Conservation (phyloP, 2,113 vertebrate species). For the Cariama cristata region DNA sequence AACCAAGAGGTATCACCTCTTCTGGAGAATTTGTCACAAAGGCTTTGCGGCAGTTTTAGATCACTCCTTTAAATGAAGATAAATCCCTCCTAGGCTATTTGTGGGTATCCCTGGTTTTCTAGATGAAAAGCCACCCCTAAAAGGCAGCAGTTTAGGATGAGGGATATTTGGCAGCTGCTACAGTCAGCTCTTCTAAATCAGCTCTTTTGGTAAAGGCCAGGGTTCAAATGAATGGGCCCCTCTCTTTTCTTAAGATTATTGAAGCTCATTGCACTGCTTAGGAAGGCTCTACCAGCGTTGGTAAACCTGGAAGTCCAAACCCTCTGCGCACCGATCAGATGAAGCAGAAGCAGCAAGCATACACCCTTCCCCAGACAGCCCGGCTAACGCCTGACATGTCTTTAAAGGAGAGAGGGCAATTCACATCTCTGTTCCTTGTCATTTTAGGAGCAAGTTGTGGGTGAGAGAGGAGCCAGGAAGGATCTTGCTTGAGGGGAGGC, state of each 20-base stretch:
- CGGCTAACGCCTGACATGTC: background rate
- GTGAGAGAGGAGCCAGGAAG: background rate
- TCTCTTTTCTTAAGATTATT: background rate
- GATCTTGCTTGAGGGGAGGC: background rate
- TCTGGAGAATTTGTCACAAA: background rate
- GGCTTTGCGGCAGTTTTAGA: background rate
- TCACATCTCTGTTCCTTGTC: accelerated
- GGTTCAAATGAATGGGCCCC: too few species aligned
- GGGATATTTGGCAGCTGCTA: background rate
- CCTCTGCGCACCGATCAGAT: accelerated
- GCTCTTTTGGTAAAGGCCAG: background rate
- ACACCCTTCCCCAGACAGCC: background rate
- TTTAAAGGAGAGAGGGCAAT: background rate
- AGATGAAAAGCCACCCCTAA: background rate
- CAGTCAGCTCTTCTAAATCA: background rate
- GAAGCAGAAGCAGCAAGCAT: background rate
- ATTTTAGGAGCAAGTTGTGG: background rate
- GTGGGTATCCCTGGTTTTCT: background rate
- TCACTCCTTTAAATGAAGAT: background rate
- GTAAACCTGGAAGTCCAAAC: background rate
- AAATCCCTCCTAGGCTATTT: background rate
- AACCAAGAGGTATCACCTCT: background rate
- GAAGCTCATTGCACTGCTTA: background rate
- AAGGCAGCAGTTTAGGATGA: background rate
- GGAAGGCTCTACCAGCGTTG: background rate